phyloP scores from a whole-genome alignment of 2,113 vertebrate genomes.

The Phoxinus phoxinus region DNA sequence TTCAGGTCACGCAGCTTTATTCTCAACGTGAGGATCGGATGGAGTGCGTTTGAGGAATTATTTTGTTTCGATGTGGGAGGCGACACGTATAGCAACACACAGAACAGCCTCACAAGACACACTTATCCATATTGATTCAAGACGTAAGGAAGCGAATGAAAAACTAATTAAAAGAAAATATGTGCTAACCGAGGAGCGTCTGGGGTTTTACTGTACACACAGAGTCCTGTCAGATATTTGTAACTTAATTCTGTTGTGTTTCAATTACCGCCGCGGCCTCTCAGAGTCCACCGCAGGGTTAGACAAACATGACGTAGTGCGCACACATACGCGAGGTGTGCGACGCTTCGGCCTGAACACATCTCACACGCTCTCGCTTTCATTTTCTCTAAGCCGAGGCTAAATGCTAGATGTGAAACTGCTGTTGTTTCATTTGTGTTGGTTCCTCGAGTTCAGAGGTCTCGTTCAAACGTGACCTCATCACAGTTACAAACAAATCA shows the following conservation, averaged over 20 bases:
- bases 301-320: constrained; percentile 73
- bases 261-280: constrained; percentile 71
- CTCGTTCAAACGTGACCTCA: constrained; percentile 54
- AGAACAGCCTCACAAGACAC: constrained; percentile 37
- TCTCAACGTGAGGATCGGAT: background rate
- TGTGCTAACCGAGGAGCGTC: constrained; percentile 68
- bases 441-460: constrained; percentile 61
- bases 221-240: constrained; percentile 74
- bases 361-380: constrained; percentile 63
- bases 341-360: constrained; percentile 59
- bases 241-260: constrained; percentile 78
- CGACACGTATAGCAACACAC: constrained; percentile 14
- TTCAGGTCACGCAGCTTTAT: background rate
- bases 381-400: constrained; percentile 69
- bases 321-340: constrained; percentile 62
- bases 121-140: constrained; percentile 65
- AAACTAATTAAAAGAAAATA: constrained; percentile 84
- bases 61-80: constrained; percentile 23
- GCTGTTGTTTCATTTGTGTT: constrained; percentile 12
- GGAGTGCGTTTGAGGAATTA: background rate
- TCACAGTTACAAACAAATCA: constrained; percentile 43
- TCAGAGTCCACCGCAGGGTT: constrained; percentile 79
- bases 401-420: constrained; percentile 63
- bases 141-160: constrained; percentile 72
- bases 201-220: constrained; percentile 74